Evolutionary conservation across 2,113 vertebrate species (phyloP), one percentile per base, ranked within the genome.

Genomic region (Pterocles orientalis): DNA sequence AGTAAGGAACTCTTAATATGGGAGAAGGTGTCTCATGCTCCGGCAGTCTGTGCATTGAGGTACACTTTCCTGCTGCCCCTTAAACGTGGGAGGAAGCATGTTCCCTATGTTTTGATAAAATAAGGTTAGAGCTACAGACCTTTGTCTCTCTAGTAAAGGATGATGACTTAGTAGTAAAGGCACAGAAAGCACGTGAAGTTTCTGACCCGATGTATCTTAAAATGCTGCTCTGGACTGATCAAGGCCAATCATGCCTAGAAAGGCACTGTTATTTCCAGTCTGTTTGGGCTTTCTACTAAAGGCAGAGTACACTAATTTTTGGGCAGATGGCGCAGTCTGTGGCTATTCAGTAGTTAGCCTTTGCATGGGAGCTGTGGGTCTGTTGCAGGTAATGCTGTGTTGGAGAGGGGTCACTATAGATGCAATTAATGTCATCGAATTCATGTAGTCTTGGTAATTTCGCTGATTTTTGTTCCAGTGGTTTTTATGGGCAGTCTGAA

Each of bases 401-500:
- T 66, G 41, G 51, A 41, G 34, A 54, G 34, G 60, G 34, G 8
- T 36, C 56, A 19, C 60, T 66, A 0, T 13, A 33, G 62, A 45
- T 90, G 36, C 39, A 61, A 1, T 53, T 36, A 39, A 43, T 43
- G 24, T 5, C 14, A 45, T 14, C 31, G n/a, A 31, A n/a, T 66
- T 7, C 3, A 20, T 65, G 78, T 17, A 17, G 11, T 14, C 12
- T 34, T 36, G 34, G 24, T 77, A 6, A 95, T 51, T 87, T 39
- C 92, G 70, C 51, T 96, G 68, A n/a, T 88, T 57, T 97, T 88
- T 93, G 17, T 86, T 83, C 60, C 97, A 99, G 99, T 99, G 99
- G 99, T 99, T 86, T 99, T 99, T 58, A 99, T 99, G 99, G 99
- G 99, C 94, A 99, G 99, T 95, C 98, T 99, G 97, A 99, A 99